Evolutionary conservation across 1,140 invertebrate species (phyloP).

Genomic region (Schlechtendalia chinensis): DNA sequence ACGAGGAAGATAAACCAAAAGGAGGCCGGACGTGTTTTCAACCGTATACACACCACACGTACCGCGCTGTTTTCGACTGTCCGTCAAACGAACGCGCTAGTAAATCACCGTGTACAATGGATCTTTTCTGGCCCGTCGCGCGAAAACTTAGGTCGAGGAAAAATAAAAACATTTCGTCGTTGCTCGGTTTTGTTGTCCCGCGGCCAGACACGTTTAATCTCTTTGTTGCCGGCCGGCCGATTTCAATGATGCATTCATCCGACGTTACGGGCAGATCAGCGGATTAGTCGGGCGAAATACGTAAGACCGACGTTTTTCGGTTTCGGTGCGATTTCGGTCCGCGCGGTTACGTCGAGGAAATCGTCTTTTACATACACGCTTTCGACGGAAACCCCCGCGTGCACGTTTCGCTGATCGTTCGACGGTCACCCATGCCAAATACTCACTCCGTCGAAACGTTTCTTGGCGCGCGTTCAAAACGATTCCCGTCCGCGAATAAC

Average conservation of each 20-base stretch:
- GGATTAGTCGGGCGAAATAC: too few species aligned
- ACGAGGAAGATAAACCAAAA: background rate
- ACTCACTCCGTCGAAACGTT: background rate
- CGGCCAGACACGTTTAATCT: background rate
- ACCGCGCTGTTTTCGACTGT: too few species aligned
- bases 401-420: constrained; percentile 2
- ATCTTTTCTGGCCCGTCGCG: background rate
- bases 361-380: too few species aligned
- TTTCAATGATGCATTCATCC: background rate
- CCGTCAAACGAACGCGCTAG: background rate
- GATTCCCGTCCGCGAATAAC: constrained; percentile 3
- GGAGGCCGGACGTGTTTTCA: background rate
- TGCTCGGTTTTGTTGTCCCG: background rate
- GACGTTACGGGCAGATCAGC: too few species aligned
- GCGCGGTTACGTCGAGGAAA: too few species aligned
- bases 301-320: too few species aligned
- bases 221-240: background rate
- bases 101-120: background rate
- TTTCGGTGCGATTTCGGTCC: too few species aligned
- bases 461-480: background rate
- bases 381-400: background rate
- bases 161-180: background rate
- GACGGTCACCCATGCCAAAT: background rate
- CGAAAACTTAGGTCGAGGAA: background rate
- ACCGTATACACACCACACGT: too few species aligned